These are phyloP conservation scores for Menidia menidia DNA, from an alignment of 2,797 vertebrate species.

Conservation along the genomic window DNA sequence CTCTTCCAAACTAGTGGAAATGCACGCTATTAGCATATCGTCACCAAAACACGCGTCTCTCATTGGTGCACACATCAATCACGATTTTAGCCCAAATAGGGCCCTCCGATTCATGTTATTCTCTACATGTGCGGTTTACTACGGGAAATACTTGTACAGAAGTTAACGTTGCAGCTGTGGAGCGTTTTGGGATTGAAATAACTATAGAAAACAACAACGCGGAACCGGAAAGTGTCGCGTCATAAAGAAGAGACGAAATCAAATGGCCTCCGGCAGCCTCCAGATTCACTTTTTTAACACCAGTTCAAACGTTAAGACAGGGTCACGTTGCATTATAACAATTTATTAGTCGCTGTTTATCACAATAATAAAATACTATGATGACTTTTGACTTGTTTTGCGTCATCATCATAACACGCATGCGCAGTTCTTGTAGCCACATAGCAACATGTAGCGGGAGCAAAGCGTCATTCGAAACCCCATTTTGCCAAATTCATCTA, in stretches of 20 bases:
- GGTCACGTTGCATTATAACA: too few species aligned
- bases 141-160: background rate
- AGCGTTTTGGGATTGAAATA: background rate
- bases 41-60: background rate
- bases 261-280: background rate
- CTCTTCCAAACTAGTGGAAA: background rate
- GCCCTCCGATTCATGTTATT: accelerated
- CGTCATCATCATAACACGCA: background rate
- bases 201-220: background rate
- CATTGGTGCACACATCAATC: conserved; percentile 55
- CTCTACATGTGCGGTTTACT: background rate
- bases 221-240: conserved; percentile 42
- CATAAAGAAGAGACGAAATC: conserved; percentile 27
- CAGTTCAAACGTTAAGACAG: too few species aligned
- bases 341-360: too few species aligned
- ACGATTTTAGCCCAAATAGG: background rate
- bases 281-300: too few species aligned
- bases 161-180: background rate
- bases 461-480: too few species aligned
- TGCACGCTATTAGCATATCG: conserved; percentile 35
- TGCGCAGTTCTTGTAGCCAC: background rate
- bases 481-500: too few species aligned
- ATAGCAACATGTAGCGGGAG: too few species aligned
- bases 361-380: too few species aligned
- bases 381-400: too few species aligned